Percentiles rank a stretch among this genome's conserved stretches.
Conservation (phyloP, 2,888 invertebrate species). For the Teleogryllus oceanicus region DNA sequence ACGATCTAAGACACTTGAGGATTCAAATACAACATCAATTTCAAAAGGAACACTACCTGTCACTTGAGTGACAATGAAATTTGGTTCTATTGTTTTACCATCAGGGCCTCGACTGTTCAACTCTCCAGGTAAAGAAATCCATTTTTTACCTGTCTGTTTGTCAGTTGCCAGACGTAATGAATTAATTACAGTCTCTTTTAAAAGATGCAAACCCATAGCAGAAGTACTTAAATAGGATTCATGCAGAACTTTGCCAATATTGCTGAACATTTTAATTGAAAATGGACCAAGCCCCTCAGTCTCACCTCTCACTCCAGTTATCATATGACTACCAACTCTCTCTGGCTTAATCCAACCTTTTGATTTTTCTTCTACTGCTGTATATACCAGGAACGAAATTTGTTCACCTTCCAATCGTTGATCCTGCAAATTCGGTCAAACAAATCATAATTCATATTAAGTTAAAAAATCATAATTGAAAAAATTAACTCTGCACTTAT, state of each 20-base stretch:
- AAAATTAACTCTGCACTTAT: too few relatives aligned
- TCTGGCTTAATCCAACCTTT: constrained; percentile 56
- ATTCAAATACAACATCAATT: constrained; percentile 79
- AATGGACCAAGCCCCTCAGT: constrained; percentile 78
- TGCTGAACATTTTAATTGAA: constrained; percentile 55
- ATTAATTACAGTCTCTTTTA: constrained; percentile 72
- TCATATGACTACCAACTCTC: constrained; percentile 49
- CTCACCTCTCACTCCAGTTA: constrained; percentile 67
- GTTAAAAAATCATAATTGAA: too few relatives aligned
- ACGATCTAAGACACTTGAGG: constrained; percentile 62
- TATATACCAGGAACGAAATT: constrained; percentile 75
- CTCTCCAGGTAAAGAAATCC: constrained; percentile 62
- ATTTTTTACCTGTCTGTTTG: constrained; percentile 51
- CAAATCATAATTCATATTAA: too few relatives aligned
- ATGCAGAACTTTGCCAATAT: constrained; percentile 55
- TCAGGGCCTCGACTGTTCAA: constrained; percentile 48
- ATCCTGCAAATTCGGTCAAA: constrained; percentile 31
- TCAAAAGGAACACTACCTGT: constrained; percentile 75
- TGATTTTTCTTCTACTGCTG: constrained; percentile 70
- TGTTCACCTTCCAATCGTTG: constrained; percentile 46
- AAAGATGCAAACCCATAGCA: constrained; percentile 63
- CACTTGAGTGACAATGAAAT: constrained; percentile 75
- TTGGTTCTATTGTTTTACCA: constrained; percentile 52
- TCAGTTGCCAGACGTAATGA: constrained; percentile 62
- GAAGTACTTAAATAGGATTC: constrained; percentile 71